Base-by-base conservation (phyloP, 2,797 vertebrate genomes). In the Hemibagrus guttatus region DNA sequence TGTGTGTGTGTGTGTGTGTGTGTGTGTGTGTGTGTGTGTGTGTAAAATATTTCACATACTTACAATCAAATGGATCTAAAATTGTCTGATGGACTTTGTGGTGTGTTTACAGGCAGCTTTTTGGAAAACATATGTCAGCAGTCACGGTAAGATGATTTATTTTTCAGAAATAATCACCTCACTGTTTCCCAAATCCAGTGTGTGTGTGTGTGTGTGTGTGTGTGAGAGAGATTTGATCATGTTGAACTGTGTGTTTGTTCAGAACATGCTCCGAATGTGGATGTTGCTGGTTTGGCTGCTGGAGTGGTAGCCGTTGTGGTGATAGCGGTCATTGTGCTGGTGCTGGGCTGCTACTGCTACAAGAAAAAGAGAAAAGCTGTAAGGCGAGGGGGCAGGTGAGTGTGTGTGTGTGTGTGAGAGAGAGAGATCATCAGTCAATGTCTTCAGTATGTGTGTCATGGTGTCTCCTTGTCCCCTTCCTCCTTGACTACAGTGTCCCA, bases 321-420 rank as follows among this genome's bases (percentile, higher is more conserved):
- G 78, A 69, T 28, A 3, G 92, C 80, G 4, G 63, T 92, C 23
- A 92, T 96, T 23, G 93, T 84, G 78, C 64, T 75, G 0, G 94
- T 96, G 74, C 88, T 96, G 84, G 93, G 92, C 63, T 86, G 94
- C 88, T 96, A 96, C 91, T 95, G 84, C 91, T 96, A 92, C 91
- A 95, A 93, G 84, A 87, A 91, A 90, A 92, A 89, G 89, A 88
- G 87, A 0, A 95, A 94, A 87, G 16, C 54, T 7, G 39, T 84
- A 7, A 87, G 17, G 11, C 91, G 90, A 56, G 28, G 83, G 3
- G 87, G 85, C 26, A 93, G 87, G 93, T 94, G 90, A 88, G 87
- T 74, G 56, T 46, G 49, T 74, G 75, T 39, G 68, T 42, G 31
- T 71, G 81, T 81, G 46, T 49, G 46, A 6, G 71, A 56, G 64